phyloP scores from a whole-genome alignment of 2,113 vertebrate species.

The Megalops atlanticus region DNA sequence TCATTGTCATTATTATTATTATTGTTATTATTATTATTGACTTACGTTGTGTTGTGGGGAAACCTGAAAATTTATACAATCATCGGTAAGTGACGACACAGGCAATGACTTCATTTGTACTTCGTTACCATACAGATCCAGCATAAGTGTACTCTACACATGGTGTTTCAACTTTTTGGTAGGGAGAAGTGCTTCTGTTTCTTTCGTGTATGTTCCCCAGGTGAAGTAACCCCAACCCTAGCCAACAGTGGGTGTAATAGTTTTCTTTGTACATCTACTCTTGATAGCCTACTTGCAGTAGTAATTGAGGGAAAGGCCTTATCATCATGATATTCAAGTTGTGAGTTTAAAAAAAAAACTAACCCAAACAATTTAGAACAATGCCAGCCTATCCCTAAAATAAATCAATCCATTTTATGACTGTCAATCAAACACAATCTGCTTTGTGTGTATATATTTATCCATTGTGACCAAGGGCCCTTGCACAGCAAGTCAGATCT shows the following conservation, averaged over 20 bases:
- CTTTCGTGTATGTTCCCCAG: neutral
- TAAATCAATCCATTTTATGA: too few relatives aligned
- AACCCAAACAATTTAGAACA: neutral
- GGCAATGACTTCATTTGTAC: neutral
- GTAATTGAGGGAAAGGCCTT: neutral
- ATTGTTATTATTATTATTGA: too few relatives aligned
- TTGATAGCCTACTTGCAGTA: neutral
- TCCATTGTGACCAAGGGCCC: too few relatives aligned
- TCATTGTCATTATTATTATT: too few relatives aligned
- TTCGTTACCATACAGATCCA: constrained; percentile 32
- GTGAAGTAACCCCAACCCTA: neutral
- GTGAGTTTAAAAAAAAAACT: neutral
- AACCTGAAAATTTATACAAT: neutral
- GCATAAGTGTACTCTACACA: constrained; percentile 1
- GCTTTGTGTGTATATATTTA: neutral
- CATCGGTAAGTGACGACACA: neutral
- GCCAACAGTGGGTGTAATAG: neutral
- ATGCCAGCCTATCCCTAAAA: too few relatives aligned
- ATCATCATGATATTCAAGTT: neutral
- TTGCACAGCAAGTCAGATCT: too few relatives aligned
- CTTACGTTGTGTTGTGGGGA: too few relatives aligned
- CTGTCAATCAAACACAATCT: neutral
- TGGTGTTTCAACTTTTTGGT: neutral
- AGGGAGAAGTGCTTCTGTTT: neutral
- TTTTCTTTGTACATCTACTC: neutral